Base-by-base conservation (phyloP, 2,888 invertebrate species). In the Sturmia bella region DNA sequence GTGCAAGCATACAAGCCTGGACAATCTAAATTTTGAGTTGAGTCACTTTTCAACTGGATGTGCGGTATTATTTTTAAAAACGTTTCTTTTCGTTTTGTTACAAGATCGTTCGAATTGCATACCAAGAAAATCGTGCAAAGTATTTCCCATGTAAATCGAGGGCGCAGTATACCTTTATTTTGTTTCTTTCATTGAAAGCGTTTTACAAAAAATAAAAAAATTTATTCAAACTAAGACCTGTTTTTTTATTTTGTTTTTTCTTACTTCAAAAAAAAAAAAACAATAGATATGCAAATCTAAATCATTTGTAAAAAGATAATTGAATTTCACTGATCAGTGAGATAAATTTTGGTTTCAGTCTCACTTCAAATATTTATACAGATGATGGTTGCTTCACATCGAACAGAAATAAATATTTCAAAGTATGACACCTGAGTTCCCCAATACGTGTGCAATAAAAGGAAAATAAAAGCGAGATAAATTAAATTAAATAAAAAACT, bases 391-490 rank as follows among this genome's bases (percentile, higher is more conserved):
- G 19, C 50, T 43, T 54, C 45, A 21, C 66, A 17, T 17, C 41
- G 41, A 48, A 63, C 21, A 68, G 48, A 69, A 39, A 77, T 41
- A 68, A 77, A 78, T 82, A 78, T 70, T 70, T 74, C 41, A 74
- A 70, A 66, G 59, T 66, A 61, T 75, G 82, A 75, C 77, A 82
- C 57, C 73, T 74, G 70, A 78, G 54, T 77, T 64, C 69, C 76
- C 17, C 50, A 69, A 64, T 45, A 73, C 37, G 64, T 57, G 27
- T 32, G 24, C 24, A 21, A 52, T 21, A 59, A 27, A 68, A 76
- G 52, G 27, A 61, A 56, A 76, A 19, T 15, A 52, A 61, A 63
- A 68, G 43, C 24, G 32, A 63, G 76, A 81, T 72, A 66, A 72
- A 81, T 69, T 61, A 72, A 81, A 76, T 75, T 37, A 61, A 74